Conservation (phyloP, 2,113 vertebrate species). For the Poeciliopsis retropinna region DNA sequence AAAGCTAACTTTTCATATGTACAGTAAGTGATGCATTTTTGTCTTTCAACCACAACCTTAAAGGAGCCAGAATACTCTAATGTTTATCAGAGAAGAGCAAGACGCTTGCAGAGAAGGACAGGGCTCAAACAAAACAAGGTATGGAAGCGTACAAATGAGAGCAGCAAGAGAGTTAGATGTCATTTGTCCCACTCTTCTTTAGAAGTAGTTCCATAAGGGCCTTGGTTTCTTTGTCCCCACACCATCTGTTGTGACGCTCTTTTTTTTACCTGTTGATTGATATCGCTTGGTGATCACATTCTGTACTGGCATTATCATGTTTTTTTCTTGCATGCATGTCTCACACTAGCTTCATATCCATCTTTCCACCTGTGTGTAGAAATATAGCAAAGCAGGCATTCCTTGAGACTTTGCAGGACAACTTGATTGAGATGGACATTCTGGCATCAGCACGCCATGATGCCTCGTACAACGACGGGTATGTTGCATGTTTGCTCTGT, state of each 20-base stretch:
- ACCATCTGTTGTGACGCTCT: slow-evolving; percentile 50
- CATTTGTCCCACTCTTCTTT: slow-evolving; percentile 63
- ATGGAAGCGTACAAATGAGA: slow-evolving; percentile 58
- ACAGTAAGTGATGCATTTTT: slow-evolving; percentile 78
- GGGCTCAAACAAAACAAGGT: slow-evolving; percentile 86
- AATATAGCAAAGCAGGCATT: slow-evolving; percentile 99
- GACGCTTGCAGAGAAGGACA: slow-evolving; percentile 85
- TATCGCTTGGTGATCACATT: slow-evolving; percentile 51
- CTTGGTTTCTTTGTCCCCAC: slow-evolving; percentile 58
- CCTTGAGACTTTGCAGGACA: slow-evolving; percentile 99
- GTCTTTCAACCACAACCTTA: slow-evolving; percentile 77
- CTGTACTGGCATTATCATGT: slow-evolving; percentile 61
- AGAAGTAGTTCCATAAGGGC: slow-evolving; percentile 80
- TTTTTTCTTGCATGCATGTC: slow-evolving; percentile 84
- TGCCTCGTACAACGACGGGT: slow-evolving; percentile 95
- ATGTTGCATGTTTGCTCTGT: slow-evolving; percentile 83
- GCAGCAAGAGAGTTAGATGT: slow-evolving; percentile 57
- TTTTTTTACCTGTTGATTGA: slow-evolving; percentile 58
- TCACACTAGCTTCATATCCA: slow-evolving; percentile 90
- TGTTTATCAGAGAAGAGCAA: slow-evolving; percentile 85
- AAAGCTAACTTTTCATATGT: slow-evolving; percentile 30
- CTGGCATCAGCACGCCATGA: slow-evolving; percentile 94
- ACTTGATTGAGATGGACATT: slow-evolving; percentile 99
- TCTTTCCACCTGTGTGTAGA: slow-evolving; percentile 99
- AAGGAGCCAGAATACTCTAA: slow-evolving; percentile 87